Conservation (phyloP, 2,888 invertebrate genomes). For the Drosophila differens region DNA sequence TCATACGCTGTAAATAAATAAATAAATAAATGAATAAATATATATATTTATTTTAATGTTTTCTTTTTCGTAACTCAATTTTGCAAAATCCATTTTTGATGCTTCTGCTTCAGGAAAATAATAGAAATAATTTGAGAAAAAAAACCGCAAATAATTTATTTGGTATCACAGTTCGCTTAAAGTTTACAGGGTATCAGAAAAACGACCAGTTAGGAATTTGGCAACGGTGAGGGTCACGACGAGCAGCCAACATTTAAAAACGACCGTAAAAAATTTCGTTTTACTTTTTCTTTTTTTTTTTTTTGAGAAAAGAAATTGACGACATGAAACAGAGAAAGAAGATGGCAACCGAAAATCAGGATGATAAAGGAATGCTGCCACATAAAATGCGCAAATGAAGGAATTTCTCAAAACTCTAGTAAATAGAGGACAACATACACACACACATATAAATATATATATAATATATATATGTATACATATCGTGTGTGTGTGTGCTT, state of each 20-base stretch:
- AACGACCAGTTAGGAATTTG: slow-evolving; percentile 1
- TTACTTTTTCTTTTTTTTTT: slow-evolving; percentile 28
- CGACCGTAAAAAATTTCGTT: slow-evolving; percentile 34
- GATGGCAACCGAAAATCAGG: slow-evolving; percentile 37
- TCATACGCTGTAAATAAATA: background rate
- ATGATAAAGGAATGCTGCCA: slow-evolving; percentile 51
- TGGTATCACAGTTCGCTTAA: background rate
- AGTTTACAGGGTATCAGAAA: slow-evolving; percentile 17
- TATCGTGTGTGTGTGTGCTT: slow-evolving; percentile 6
- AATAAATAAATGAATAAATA: background rate
- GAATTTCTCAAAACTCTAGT: slow-evolving; percentile 32
- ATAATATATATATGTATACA: slow-evolving; percentile 1
- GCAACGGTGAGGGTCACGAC: slow-evolving; percentile 9
- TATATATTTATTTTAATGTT: background rate
- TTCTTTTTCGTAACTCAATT: background rate
- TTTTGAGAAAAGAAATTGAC: slow-evolving; percentile 17
- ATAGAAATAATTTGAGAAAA: background rate
- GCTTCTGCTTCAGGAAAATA: background rate
- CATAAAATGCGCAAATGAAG: slow-evolving; percentile 59
- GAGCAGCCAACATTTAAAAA: slow-evolving; percentile 24
- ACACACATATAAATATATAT: slow-evolving; percentile 6
- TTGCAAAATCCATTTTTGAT: background rate
- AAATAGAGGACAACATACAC: slow-evolving; percentile 28
- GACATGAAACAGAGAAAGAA: slow-evolving; percentile 12
- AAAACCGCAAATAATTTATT: background rate